These are phyloP conservation scores for Morus bassanus DNA, from an alignment of 2,797 vertebrate genomes.

Conservation along the genomic window DNA sequence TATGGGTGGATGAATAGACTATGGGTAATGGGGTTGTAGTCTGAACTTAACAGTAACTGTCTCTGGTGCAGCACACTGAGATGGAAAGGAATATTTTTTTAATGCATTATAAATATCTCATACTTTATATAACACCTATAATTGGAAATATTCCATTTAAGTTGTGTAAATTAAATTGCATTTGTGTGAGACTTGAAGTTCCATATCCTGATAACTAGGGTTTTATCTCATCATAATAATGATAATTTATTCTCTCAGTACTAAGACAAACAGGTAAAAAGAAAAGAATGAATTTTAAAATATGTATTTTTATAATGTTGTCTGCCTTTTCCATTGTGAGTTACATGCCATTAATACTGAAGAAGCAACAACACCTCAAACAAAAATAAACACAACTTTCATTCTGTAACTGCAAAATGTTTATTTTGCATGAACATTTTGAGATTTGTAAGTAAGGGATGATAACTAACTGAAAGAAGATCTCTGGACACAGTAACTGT, in stretches of 20 bases:
- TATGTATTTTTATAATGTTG: neutral
- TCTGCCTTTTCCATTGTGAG: neutral
- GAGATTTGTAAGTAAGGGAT: neutral
- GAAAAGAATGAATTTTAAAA: neutral
- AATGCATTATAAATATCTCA: neutral
- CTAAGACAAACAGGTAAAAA: neutral
- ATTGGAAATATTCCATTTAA: conserved; percentile 5
- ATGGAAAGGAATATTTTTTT: neutral
- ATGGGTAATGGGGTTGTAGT: neutral
- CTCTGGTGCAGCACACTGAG: neutral
- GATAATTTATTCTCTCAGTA: neutral
- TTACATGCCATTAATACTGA: neutral
- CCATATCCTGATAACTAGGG: neutral
- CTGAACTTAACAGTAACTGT: neutral
- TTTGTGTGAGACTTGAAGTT: neutral
- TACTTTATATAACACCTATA: neutral
- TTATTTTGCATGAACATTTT: neutral
- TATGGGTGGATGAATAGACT: neutral
- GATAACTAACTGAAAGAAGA: neutral
- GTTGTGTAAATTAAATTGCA: neutral
- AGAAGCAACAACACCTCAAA: neutral
- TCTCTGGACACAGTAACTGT: neutral
- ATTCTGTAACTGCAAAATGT: neutral
- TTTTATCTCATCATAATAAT: neutral
- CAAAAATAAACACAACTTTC: neutral